Base-by-base conservation (phyloP, 1,140 invertebrate species). In the Anadara kagoshimensis region DNA sequence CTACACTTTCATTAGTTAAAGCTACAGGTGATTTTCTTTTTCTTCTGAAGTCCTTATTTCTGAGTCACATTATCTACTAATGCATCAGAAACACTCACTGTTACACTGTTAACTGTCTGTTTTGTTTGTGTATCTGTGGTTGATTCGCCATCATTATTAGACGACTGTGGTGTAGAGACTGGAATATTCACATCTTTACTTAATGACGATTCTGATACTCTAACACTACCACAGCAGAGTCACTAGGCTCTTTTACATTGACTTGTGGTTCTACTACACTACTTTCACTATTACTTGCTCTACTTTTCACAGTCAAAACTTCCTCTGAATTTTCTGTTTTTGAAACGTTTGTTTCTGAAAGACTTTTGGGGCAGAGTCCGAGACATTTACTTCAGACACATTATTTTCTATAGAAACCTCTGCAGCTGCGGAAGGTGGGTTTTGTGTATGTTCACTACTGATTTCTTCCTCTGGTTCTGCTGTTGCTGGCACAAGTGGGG, bases 41-140 rank as follows among this genome's bases (percentile, higher is more conserved):
- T n/a, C n/a, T n/a, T n/a, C n/a, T n/a, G n/a, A n/a, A n/a, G n/a
- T n/a, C n/a, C n/a, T n/a, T n/a, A n/a, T n/a, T n/a, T n/a, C n/a
- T n/a, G n/a, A n/a, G n/a, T n/a, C n/a, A n/a, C n/a, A n/a, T n/a
- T n/a, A n/a, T n/a, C n/a, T n/a, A n/a, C n/a, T n/a, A n/a, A n/a
- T n/a, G n/a, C n/a, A n/a, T n/a, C n/a, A n/a, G n/a, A n/a, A n/a
- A n/a, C n/a, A n/a, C n/a, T n/a, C n/a, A n/a, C n/a, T n/a, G n/a
- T n/a, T n/a, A n/a, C n/a, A n/a, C n/a, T n/a, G n/a, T n/a, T n/a
- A n/a, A n/a, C n/a, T n/a, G n/a, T n/a, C n/a, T n/a, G n/a, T n/a
- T n/a, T n/a, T 51, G 61, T 56, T 64, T 71, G 64, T 61, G 61
- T 56, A 24, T 45, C 69, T 43, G 57, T 2, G 51, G 57, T 56